Evolutionary conservation across 2,113 vertebrate genomes (phyloP).

Genomic region (Mionectes macconnelli): DNA sequence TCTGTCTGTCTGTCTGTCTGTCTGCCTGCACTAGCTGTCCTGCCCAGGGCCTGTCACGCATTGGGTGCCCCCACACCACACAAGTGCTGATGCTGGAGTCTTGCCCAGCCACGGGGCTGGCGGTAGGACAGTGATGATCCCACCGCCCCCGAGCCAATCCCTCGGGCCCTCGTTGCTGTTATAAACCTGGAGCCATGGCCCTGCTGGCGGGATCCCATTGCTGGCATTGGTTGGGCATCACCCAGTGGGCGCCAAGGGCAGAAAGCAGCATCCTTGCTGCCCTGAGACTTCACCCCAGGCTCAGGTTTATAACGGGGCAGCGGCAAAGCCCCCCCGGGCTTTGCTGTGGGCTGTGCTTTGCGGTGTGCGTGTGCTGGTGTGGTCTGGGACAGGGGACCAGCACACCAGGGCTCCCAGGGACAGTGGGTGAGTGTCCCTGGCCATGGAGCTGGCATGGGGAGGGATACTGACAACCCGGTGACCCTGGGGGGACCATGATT

Average conservation of each 20-base stretch:
- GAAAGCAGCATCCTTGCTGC: background rate
- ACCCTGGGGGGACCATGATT: background rate
- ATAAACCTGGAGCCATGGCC: background rate
- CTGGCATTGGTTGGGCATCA: background rate
- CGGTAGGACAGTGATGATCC: background rate
- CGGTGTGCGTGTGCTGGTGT: background rate
- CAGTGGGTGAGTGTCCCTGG: fast-evolving
- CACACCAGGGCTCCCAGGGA: background rate
- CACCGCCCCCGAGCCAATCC: background rate
- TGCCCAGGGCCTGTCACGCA: background rate
- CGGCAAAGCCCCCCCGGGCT: background rate
- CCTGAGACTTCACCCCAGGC: background rate
- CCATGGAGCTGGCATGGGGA: background rate
- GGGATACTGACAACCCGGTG: background rate
- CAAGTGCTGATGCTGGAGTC: background rate
- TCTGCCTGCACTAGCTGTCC: background rate
- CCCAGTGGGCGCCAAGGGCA: background rate
- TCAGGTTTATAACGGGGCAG: conserved; percentile 4
- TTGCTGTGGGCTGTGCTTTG: background rate
- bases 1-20: background rate
- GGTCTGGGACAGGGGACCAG: background rate
- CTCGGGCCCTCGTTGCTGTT: background rate
- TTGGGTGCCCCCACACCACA: fast-evolving
- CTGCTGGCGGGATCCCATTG: fast-evolving
- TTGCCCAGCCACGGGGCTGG: background rate